phyloP scores from a whole-genome alignment of 2,888 invertebrate genomes.

The Thysanoteuthis rhombus region DNA sequence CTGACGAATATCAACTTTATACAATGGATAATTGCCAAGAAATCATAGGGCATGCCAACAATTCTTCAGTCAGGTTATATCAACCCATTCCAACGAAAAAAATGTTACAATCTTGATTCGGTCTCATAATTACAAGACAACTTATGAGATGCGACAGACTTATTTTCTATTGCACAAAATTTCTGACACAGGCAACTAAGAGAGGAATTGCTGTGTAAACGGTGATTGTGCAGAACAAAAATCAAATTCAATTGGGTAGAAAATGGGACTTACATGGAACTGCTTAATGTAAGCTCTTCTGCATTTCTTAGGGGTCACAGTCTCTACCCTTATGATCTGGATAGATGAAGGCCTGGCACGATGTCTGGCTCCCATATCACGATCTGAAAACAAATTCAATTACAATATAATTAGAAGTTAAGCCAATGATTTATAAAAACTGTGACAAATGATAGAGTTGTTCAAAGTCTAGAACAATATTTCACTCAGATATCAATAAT shows the following conservation, averaged over 20 bases:
- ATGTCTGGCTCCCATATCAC: slow-evolving; percentile 98
- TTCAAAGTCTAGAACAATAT: too few relatives aligned
- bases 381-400: slow-evolving; percentile 72
- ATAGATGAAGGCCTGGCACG: slow-evolving; percentile 97
- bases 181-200: slow-evolving; percentile 19
- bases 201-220: slow-evolving; percentile 18
- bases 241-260: not conserved
- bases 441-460: too few relatives aligned
- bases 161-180: not conserved
- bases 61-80: too few relatives aligned
- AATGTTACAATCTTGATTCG: not conserved
- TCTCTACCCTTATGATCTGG: slow-evolving; percentile 96
- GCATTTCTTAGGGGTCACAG: slow-evolving; percentile 87
- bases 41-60: too few relatives aligned
- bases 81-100: too few relatives aligned
- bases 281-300: slow-evolving; percentile 95
- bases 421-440: too few relatives aligned
- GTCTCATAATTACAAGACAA: not conserved
- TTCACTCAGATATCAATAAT: not conserved
- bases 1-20: too few relatives aligned
- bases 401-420: too few relatives aligned
- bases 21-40: too few relatives aligned
- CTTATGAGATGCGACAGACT: not conserved
- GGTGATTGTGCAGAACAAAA: not conserved
- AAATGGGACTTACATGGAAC: slow-evolving; percentile 80